Conservation (phyloP, 2,113 vertebrate species). For the Tyto alba region DNA sequence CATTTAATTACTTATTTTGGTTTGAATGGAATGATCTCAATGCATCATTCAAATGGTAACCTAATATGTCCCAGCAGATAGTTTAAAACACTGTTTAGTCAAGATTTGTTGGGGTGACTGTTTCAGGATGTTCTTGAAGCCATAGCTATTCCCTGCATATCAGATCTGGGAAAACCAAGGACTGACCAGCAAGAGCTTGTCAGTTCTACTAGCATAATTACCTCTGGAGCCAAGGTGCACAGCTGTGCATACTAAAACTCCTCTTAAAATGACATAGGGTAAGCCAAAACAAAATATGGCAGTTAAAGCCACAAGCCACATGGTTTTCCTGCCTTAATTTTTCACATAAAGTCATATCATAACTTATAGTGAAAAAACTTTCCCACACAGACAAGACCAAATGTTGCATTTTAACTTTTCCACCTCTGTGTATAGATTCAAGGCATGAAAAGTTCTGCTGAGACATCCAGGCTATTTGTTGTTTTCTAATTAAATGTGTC, state of each 20-base stretch:
- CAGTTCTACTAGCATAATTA: neutral
- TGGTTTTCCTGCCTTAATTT: neutral
- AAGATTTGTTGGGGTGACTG: neutral
- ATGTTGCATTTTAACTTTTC: neutral
- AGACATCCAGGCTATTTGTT: neutral
- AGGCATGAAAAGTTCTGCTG: neutral
- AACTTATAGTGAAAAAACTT: neutral
- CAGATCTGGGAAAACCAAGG: neutral
- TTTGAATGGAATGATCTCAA: neutral
- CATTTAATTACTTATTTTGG: neutral
- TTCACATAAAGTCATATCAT: neutral
- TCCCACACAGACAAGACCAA: neutral
- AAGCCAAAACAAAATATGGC: neutral
- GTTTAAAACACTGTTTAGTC: neutral
- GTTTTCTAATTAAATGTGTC: neutral
- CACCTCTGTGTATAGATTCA: neutral
- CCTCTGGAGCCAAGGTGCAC: neutral
- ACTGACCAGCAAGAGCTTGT: neutral
- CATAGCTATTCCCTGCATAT: neutral
- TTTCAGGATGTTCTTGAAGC: neutral
- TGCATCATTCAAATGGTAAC: neutral
- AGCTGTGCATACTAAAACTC: neutral
- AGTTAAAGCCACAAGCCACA: neutral
- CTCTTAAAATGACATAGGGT: neutral
- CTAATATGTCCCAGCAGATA: neutral